These are phyloP conservation scores for Serranus cabrilla DNA, from an alignment of 2,797 vertebrate genomes.

Conservation along the genomic window DNA sequence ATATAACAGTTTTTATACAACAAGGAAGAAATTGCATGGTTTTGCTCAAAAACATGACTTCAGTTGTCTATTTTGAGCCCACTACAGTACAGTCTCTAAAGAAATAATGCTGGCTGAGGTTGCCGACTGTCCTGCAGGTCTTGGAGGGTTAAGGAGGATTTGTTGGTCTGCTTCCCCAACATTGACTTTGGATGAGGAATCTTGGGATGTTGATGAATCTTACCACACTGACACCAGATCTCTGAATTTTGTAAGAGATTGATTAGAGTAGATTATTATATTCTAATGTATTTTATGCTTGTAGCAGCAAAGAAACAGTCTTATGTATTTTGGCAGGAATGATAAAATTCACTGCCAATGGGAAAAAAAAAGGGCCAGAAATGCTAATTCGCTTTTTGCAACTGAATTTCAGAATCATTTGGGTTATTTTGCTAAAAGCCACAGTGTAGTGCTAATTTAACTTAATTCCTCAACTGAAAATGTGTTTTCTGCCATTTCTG, in stretches of 20 bases:
- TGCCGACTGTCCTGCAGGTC: no score
- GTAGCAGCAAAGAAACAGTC: not conserved
- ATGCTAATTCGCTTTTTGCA: not conserved
- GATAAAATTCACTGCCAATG: not conserved
- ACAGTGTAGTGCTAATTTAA: not conserved
- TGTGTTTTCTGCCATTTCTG: constrained; percentile 53
- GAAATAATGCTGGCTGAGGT: no score
- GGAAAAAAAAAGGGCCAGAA: not conserved
- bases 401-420: not conserved
- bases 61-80: no score
- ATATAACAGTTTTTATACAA: no score
- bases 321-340: not conserved
- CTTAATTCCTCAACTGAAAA: constrained; percentile 20
- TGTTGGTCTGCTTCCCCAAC: not conserved
- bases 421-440: not conserved
- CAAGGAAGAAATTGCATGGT: no score
- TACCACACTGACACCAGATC: not conserved
- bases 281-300: not conserved
- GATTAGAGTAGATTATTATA: not conserved
- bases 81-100: no score
- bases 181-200: not conserved
- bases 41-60: no score
- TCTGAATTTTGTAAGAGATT: not conserved
- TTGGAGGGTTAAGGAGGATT: not conserved
- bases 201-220: not conserved